Conservation (phyloP, 2,888 invertebrate species). For the Pandemis cinnamomeana region DNA sequence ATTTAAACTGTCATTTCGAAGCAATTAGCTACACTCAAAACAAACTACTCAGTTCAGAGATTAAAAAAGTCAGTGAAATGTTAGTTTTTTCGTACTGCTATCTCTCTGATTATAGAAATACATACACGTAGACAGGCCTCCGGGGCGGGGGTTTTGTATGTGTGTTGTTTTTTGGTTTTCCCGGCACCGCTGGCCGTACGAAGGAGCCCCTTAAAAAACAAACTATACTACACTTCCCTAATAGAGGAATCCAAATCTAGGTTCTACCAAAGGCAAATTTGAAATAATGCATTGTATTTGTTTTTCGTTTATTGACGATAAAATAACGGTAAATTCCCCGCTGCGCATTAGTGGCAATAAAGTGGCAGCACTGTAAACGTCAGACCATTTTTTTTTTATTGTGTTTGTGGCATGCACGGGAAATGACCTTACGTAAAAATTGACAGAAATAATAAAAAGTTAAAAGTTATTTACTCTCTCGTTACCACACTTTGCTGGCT, state of each 20-base stretch:
- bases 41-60: not conserved
- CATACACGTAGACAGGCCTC: conserved; percentile 31
- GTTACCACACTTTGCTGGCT: too few species aligned
- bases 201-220: conserved; percentile 25
- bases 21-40: too few species aligned
- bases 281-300: too few species aligned
- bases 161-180: conserved; percentile 18
- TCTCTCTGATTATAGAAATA: conserved; percentile 12
- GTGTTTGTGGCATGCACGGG: not conserved
- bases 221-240: conserved; percentile 19
- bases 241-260: not conserved
- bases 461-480: too few species aligned
- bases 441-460: too few species aligned
- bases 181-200: conserved; percentile 20
- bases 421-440: too few species aligned
- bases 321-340: not conserved
- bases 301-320: too few species aligned
- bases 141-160: conserved; percentile 15
- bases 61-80: not conserved
- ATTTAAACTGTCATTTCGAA: too few species aligned
- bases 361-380: conserved; percentile 2
- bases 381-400: not conserved
- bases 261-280: too few species aligned
- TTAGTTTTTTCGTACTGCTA: not conserved
- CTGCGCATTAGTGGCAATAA: not conserved